These are phyloP conservation scores for Amiota communis DNA, from an alignment of 2,888 invertebrate genomes.

Conservation along the genomic window DNA sequence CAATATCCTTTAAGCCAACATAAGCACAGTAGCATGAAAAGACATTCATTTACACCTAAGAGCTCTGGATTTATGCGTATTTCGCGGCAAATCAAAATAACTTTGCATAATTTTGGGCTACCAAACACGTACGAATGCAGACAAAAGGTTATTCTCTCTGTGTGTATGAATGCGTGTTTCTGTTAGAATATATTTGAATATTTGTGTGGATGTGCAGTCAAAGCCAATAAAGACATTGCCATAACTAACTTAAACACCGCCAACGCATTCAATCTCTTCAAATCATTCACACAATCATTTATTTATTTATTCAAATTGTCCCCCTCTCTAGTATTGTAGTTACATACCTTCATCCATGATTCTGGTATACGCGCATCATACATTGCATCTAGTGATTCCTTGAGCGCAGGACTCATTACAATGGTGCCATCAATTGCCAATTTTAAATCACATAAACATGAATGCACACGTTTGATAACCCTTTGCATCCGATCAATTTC, in stretches of 20 bases:
- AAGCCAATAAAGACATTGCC: constrained; percentile 1
- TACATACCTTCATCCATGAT: constrained; percentile 87
- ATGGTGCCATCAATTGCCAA: constrained; percentile 97
- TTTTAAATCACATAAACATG: constrained; percentile 90
- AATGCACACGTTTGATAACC: constrained; percentile 85
- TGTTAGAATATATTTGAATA: background rate
- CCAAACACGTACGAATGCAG: too few species aligned
- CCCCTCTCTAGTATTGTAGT: background rate
- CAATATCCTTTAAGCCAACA: too few species aligned
- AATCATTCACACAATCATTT: background rate
- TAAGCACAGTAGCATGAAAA: too few species aligned
- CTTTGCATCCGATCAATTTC: constrained; percentile 89
- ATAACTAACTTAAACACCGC: background rate
- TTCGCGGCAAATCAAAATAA: too few species aligned
- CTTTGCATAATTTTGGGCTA: too few species aligned
- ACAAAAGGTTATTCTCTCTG: too few species aligned
- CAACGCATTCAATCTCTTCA: background rate
- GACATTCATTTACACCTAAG: too few species aligned
- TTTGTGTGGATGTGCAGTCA: background rate
- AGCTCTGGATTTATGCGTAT: too few species aligned
- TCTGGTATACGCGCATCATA: constrained; percentile 96
- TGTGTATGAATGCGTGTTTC: too few species aligned
- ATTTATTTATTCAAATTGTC: background rate
- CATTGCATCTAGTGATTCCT: constrained; percentile 94
- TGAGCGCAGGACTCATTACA: constrained; percentile 93